Percentiles rank a stretch among this genome's conserved stretches.
Conservation (phyloP, 2,888 invertebrate species). For the Apodemia duryi region DNA sequence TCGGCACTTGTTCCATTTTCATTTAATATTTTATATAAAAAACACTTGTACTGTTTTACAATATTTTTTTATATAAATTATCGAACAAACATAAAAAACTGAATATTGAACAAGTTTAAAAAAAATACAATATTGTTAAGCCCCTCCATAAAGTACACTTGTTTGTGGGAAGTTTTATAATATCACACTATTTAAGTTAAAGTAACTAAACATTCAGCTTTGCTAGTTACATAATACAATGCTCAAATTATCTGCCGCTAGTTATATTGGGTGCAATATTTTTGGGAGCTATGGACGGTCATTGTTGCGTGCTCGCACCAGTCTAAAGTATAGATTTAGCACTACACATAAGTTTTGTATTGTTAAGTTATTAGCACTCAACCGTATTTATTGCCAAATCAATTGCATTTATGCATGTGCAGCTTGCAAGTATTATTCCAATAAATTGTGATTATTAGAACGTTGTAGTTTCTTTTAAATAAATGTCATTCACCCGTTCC, state of each 20-base stretch:
- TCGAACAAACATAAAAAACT: no score
- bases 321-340: slow-evolving; percentile 64
- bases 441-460: slow-evolving; percentile 74
- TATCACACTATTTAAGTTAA: no score
- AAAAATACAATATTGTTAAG: no score
- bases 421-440: slow-evolving; percentile 75
- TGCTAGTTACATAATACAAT: slow-evolving; percentile 1
- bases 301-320: slow-evolving; percentile 57
- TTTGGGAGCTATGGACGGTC: slow-evolving; percentile 15
- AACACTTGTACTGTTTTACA: no score
- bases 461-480: slow-evolving; percentile 39
- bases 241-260: slow-evolving; percentile 27
- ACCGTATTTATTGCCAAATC: slow-evolving; percentile 67
- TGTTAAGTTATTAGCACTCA: slow-evolving; percentile 67
- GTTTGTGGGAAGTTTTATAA: no score
- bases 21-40: no score
- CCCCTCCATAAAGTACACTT: no score
- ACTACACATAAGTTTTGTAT: slow-evolving; percentile 48
- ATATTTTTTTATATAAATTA: no score
- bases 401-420: slow-evolving; percentile 64
- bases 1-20: no score
- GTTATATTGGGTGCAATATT: slow-evolving; percentile 31
- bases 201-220: no score
- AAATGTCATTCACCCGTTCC: background rate
- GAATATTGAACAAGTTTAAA: no score